Evolutionary conservation across 2,113 vertebrate species (phyloP), one percentile per base, ranked within the genome.

Genomic region (Rafetus swinhoei): DNA sequence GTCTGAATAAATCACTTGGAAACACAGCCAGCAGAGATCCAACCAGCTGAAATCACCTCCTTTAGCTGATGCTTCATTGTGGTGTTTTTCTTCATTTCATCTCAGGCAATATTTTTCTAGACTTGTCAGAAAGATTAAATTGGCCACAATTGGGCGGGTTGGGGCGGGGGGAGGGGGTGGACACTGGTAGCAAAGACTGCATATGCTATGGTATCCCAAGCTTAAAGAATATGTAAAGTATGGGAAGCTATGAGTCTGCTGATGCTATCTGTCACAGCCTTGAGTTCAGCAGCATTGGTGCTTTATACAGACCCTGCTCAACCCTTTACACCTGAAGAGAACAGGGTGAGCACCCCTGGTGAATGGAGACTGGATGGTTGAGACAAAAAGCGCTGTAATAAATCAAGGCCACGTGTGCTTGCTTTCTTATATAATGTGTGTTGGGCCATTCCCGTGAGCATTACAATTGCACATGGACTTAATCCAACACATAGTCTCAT

Each of bases 211-310:
- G 29, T 29, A 13, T 53, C 25, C 18, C 10, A 93, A 81, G n/a
- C 9, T 1, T 2, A 54, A 88, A 15, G 2, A 25, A 32, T 50
- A 7, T 1, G 10, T 8, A 9, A 35, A 52, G 52, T 29, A 55
- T 82, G 21, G 59, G 82, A 87, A 87, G 79, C 53, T 45, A 9
- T 50, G 24, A 1, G 0, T 9, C 52, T 32, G 8, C 7, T 2
- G 1, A 5, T 32, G 25, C 24, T 60, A 1, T 25, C 82, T 59
- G 77, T 55, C 39, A 25, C 39, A 76, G 24, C 35, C 39, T 0
- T 79, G 57, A 87, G 25, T 4, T 4, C 19, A 53, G 3, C 4
- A 27, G 0, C 0, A 0, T 1, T 0, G 2, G 2, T 5, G 5
- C 2, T 0, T 7, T 24, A n/a, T 2, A 4, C 2, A 3, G 0